Evolutionary conservation across 2,113 vertebrate species (phyloP), one percentile per base, ranked within the genome.

Genomic region (Dicentrarchus labrax): DNA sequence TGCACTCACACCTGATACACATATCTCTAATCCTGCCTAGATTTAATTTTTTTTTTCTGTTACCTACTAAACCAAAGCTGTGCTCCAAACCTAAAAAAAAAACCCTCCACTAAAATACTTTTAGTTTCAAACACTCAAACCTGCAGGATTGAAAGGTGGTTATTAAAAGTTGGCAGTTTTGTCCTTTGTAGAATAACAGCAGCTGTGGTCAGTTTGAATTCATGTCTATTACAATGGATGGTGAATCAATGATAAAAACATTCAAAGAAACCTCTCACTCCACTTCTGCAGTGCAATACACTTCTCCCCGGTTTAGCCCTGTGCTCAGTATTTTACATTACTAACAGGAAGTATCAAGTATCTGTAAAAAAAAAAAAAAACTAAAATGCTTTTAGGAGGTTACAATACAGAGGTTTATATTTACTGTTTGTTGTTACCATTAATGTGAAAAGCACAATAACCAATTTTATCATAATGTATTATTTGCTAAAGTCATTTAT

Each of bases 1-100:
- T 53, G 36, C 57, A 10, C 17, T 69, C 76, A 17, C 70, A 74
- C 74, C 66, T 74, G 65, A 77, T 41, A 64, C 73, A 47, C 11
- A n/a, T 21, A 36, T 62, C 39, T 61, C 51, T 61, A 61, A 80
- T 80, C 43, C 72, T 57, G 56, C 50, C 3, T 16, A 9, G 9
- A 78, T 43, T 76, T 48, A 5, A 45, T 21, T 11, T 17, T 17
- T 19, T 30, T 21, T 2, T n/a, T n/a, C 19, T 48, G 54, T 48
- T 17, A 41, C 24, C 41, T 41, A 5, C 7, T 8, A 17, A 47
- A 38, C 39, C 22, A 47, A 54, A 38, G 4, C 12, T 5, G 41
- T 15, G 3, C n/a, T 61, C 43, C 13, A 30, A 30, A 30, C 1
- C 5, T 2, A 22, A 47, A 24, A 43, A 16, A 64, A 69, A 38